phyloP scores from a whole-genome alignment of 2,797 vertebrate species.

The Lemur catta region DNA sequence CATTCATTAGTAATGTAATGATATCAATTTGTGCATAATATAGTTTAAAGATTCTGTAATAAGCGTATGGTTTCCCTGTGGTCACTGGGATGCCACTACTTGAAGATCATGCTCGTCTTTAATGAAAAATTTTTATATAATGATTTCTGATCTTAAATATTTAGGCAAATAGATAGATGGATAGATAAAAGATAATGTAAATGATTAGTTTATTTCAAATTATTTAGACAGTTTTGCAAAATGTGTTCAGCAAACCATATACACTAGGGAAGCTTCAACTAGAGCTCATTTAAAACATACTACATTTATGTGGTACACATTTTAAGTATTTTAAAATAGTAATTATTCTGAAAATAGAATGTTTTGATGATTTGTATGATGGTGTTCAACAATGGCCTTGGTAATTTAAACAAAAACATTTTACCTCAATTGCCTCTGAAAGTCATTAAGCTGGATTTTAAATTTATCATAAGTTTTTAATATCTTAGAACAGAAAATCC shows the following conservation, averaged over 20 bases:
- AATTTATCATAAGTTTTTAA: not conserved
- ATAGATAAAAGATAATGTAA: not conserved
- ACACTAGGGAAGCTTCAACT: not conserved
- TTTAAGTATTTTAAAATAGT: not conserved
- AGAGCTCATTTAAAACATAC: not conserved
- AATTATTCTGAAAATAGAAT: not conserved
- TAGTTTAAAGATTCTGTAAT: not conserved
- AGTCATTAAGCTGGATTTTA: not conserved
- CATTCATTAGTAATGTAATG: not conserved
- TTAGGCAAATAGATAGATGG: not conserved
- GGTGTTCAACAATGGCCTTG: not conserved
- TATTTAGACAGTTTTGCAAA: not conserved
- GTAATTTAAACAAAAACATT: not conserved
- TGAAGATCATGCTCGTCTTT: not conserved
- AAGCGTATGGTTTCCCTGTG: not conserved
- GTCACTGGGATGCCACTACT: not conserved
- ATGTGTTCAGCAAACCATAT: not conserved
- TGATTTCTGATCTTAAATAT: not conserved
- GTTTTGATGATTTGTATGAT: not conserved
- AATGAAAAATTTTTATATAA: not conserved
- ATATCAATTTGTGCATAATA: not conserved
- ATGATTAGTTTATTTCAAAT: not conserved
- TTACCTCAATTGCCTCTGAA: not conserved
- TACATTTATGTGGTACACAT: not conserved
- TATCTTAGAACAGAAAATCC: not conserved